A percentile compares a stretch with the other conserved stretches of the same genome.
Conservation (phyloP, 1,140 invertebrate genomes). For the Sminthurinus signatus region DNA sequence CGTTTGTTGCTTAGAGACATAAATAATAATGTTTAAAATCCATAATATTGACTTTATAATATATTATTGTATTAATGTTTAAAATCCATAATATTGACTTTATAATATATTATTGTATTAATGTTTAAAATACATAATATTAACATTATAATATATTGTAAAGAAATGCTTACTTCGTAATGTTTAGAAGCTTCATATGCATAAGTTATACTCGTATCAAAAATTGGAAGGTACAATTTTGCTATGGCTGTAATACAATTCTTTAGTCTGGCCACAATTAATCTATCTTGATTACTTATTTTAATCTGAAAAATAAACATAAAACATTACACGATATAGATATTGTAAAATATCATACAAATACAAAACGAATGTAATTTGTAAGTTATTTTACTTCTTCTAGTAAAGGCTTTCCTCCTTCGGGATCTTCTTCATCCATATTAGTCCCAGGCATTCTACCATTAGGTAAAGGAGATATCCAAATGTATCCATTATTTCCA, state of each 20-base stretch:
- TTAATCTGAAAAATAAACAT: slow-evolving; percentile 51
- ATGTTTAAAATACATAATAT: neutral
- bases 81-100: too few species aligned
- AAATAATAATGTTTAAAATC: too few species aligned
- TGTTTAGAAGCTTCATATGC: slow-evolving; percentile 84
- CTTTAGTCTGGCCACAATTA: slow-evolving; percentile 75
- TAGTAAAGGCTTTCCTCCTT: slow-evolving; percentile 74
- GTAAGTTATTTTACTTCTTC: slow-evolving; percentile 49
- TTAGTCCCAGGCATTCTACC: slow-evolving; percentile 42
- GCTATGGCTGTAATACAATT: slow-evolving; percentile 84
- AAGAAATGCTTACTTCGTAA: slow-evolving; percentile 55
- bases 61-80: neutral
- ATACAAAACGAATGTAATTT: neutral
- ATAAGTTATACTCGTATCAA: slow-evolving; percentile 84
- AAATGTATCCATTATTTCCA: slow-evolving; percentile 95
- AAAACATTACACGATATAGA: slow-evolving; percentile 1
- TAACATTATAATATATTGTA: neutral
- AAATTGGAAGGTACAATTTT: slow-evolving; percentile 77
- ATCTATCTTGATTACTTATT: slow-evolving; percentile 62
- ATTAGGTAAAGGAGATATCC: slow-evolving; percentile 68
- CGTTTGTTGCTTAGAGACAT: too few species aligned
- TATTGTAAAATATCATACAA: slow-evolving; percentile 12
- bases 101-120: too few species aligned
- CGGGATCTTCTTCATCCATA: slow-evolving; percentile 56
- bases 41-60: too few species aligned